Evolutionary conservation across 2,888 invertebrate genomes (phyloP), one percentile per base, ranked within the genome.

Genomic region (Chrysolina haemoptera): DNA sequence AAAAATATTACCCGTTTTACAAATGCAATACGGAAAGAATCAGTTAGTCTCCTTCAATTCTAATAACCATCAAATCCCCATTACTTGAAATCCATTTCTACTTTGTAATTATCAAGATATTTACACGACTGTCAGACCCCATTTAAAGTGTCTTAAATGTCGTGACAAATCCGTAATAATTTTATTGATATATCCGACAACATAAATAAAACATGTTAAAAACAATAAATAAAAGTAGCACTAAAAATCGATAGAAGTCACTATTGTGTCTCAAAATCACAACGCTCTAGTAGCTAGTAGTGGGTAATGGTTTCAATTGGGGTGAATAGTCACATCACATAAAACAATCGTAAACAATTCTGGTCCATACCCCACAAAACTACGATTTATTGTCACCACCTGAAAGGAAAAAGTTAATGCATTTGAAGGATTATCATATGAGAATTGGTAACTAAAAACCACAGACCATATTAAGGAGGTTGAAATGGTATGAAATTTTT

Each of bases 191-290:
- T 67, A 70, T 63, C 64, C 68, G 71, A 70, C 64, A 71, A 74
- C 72, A 72, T 71, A 75, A 78, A 75, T 75, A 74, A 78, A 76
- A 77, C 14, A 64, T 68, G 71, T 71, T 73, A 74, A 74, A 75
- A 75, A 74, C 77, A 81, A 80, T 81, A 82, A 82, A 80, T 80
- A 80, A 82, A 76, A 73, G 76, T 79, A 79, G 77, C 80, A 79
- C 78, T 79, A 81, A 77, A 80, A 77, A 81, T 78, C 74, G 78
- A 63, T 43, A 35, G 53, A 78, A 78, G 80, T 81, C 81, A 80
- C 81, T 81, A 82, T 78, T 74, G 79, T 78, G 77, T 81, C 77
- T 82, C 75, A 77, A 71, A 77, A 82, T 82, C 82, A 82, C 82
- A 81, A 59, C 79, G 79, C 76, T 77, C 81, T 79, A 81, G 76